These are phyloP conservation scores for Saguinus oedipus DNA, from an alignment of 2,797 vertebrate genomes.

Conservation along the genomic window DNA sequence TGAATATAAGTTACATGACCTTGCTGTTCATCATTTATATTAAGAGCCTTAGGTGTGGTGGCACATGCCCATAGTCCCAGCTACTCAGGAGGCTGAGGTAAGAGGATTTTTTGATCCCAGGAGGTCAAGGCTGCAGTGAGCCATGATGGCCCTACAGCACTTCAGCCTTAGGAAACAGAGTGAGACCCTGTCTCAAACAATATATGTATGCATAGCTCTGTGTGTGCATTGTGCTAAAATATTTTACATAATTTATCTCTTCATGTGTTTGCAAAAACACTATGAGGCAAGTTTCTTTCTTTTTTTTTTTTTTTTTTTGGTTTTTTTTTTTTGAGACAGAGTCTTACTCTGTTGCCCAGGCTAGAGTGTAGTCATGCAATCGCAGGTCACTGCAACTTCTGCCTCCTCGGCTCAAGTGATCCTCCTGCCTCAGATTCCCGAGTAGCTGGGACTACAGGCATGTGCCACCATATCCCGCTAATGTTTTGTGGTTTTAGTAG, in stretches of 20 bases:
- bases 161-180: too few species aligned
- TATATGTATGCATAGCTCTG: background rate
- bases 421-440: background rate
- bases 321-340: background rate
- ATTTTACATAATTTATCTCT: background rate
- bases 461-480: background rate
- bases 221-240: background rate
- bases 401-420: background rate
- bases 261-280: background rate
- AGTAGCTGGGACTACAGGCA: background rate
- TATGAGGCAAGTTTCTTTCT: background rate
- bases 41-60: too few species aligned
- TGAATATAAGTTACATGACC: background rate
- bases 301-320: accelerated
- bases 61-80: too few species aligned
- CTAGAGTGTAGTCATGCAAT: background rate
- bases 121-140: too few species aligned
- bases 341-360: background rate
- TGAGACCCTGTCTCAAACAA: background rate
- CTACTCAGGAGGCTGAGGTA: too few species aligned
- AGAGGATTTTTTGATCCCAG: too few species aligned
- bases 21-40: background rate
- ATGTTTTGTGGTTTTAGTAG: background rate
- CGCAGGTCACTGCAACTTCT: background rate
- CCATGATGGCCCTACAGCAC: too few species aligned